Conservation (phyloP, 2,113 vertebrate genomes). For the Taurulus bubalis region DNA sequence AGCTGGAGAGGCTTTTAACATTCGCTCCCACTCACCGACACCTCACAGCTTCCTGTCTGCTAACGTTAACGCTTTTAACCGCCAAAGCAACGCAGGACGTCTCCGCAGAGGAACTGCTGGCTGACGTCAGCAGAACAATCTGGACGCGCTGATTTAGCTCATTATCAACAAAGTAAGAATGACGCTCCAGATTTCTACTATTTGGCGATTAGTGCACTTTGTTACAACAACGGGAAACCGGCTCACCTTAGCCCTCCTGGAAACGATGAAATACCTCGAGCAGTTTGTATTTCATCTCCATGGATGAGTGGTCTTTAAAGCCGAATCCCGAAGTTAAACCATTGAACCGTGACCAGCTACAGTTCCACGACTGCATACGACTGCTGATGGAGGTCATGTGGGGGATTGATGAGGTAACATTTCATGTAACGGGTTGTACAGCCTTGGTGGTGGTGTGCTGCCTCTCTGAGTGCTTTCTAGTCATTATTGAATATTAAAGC, state of each 20-base stretch:
- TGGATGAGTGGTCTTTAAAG: neutral
- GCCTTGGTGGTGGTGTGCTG: constrained; percentile 6
- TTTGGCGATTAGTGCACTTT: too few species aligned
- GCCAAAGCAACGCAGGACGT: too few species aligned
- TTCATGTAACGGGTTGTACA: neutral
- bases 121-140: too few species aligned
- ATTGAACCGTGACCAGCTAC: neutral
- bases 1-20: too few species aligned
- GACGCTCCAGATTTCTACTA: too few species aligned
- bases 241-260: too few species aligned
- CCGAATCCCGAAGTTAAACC: neutral
- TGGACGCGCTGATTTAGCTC: neutral
- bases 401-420: neutral
- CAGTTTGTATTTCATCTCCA: neutral
- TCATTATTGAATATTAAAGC: constrained; percentile 44
- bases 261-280: too few species aligned
- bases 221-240: too few species aligned
- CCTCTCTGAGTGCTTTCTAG: constrained; percentile 11
- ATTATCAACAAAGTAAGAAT: neutral
- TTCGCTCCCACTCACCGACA: too few species aligned
- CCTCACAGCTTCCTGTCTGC: too few species aligned
- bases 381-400: neutral
- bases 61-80: too few species aligned
- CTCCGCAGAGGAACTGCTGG: too few species aligned
- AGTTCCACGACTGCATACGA: neutral